Percentiles rank a stretch among this genome's conserved stretches.
These are phyloP conservation scores for Staurois parvus DNA, from an alignment of 2,797 vertebrate genomes.

Conservation along the genomic window DNA sequence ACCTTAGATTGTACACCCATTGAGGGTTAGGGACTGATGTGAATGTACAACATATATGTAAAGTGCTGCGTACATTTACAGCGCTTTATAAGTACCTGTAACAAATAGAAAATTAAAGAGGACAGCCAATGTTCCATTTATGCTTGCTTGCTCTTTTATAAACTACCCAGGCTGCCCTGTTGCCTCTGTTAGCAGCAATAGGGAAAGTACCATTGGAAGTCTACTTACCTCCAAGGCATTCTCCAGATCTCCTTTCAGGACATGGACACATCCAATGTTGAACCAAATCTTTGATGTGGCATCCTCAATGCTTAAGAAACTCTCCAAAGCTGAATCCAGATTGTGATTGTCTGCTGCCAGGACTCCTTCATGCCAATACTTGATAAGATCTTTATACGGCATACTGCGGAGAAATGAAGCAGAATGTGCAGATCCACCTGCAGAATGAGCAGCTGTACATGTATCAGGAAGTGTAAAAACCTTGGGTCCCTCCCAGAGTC, in stretches of 20 bases:
- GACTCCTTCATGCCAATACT: constrained; percentile 82
- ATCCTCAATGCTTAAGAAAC: constrained; percentile 76
- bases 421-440: not conserved
- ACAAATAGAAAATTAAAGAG: too few species aligned
- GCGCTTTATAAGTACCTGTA: too few species aligned
- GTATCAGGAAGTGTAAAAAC: constrained; percentile 31
- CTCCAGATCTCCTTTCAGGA: constrained; percentile 78
- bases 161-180: too few species aligned
- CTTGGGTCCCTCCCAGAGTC: not conserved
- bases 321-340: constrained; percentile 78
- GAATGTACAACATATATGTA: too few species aligned
- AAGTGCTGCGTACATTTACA: too few species aligned
- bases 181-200: too few species aligned
- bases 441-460: not conserved
- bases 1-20: too few species aligned
- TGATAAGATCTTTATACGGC: constrained; percentile 83
- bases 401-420: constrained; percentile 64
- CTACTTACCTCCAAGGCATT: constrained; percentile 77
- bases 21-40: too few species aligned
- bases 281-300: constrained; percentile 83
- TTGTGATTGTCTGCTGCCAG: constrained; percentile 77
- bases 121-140: too few species aligned
- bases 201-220: not conserved
- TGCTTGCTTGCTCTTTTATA: too few species aligned
- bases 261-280: constrained; percentile 78